Base-by-base conservation (phyloP, 2,888 invertebrate genomes). In the Periphyllus acericola region DNA sequence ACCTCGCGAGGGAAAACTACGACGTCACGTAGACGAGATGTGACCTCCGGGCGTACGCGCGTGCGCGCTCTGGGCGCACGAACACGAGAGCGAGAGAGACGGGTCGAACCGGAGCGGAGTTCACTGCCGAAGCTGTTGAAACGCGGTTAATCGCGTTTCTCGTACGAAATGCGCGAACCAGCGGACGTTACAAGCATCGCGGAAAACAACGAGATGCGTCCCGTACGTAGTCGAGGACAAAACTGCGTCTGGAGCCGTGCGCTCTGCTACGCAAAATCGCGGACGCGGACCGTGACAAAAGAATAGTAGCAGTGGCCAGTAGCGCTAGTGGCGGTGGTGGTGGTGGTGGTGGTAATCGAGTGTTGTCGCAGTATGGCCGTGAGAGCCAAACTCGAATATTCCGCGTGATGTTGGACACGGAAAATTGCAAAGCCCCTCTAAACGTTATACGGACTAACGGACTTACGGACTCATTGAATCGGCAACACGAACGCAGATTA, bases 281-380 rank as follows among this genome's bases (percentile, higher is more conserved):
- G 72, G 14, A 55, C 72, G 80, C 83, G 72, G n/a, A 75, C 34
- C 1, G 32, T 80, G 80, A 86, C 86, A 86, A 86, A 85, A 86
- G 86, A 80, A 86, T 60, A 72, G 9, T 40, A 52, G 60, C 19
- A 74, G 17, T 21, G 14, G 55, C 55, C 55, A 21, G 60, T 25
- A 25, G 60, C 60, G 46, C 46, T 25, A 3, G 60, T 11, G 46
- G 11, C 46, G 6, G 46, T 46, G 46, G 46, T 46, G 46, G 46
- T 5, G 11, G 46, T 60, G 46, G 60, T 25, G 60, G 60, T 19
- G 60, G 60, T 21, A 25, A 60, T 6, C 29, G n/a, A 4, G 46
- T 32, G 19, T 19, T 2, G 46, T 14, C 25, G 3, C 80, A 86
- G 86, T 86, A 72, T 36, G 40, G 19, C n/a, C 25, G 14, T 9